Conservation (phyloP, 1,140 invertebrate species). For the Ephestia elutella region DNA sequence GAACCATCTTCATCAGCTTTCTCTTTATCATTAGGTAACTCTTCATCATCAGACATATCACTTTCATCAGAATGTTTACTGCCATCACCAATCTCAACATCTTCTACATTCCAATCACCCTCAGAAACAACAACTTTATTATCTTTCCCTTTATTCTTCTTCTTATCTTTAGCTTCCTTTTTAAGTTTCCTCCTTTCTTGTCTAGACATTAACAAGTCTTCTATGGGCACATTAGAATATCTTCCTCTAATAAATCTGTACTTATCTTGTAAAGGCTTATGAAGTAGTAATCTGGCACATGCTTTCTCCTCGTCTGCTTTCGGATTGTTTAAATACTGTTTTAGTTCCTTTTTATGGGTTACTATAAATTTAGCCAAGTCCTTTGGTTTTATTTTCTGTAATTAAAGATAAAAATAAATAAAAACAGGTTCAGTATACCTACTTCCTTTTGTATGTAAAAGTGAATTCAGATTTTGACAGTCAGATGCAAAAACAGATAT, state of each 20-base stretch:
- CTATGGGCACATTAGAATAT: conserved; percentile 53
- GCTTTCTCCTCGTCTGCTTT: conserved; percentile 52
- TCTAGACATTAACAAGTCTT: conserved; percentile 62
- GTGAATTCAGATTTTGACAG: too few species aligned
- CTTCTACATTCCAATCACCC: conserved; percentile 52
- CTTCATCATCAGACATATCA: conserved; percentile 16
- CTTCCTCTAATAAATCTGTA: conserved; percentile 52
- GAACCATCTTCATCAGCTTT: conserved; percentile 9
- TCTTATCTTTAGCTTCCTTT: conserved; percentile 57
- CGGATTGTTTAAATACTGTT: conserved; percentile 56
- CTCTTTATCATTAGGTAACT: conserved; percentile 17
- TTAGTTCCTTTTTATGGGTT: conserved; percentile 52
- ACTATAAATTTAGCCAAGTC: conserved; percentile 59
- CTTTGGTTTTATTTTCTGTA: conserved; percentile 63
- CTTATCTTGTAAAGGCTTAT: conserved; percentile 56
- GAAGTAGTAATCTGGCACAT: conserved; percentile 56
- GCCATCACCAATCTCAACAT: conserved; percentile 25
- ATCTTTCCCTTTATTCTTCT: conserved; percentile 48
- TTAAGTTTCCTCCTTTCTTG: conserved; percentile 58
- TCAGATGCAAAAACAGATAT: too few species aligned
- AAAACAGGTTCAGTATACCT: too few species aligned
- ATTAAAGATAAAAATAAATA: conserved; percentile 20
- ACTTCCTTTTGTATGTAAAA: too few species aligned
- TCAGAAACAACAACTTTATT: conserved; percentile 36
- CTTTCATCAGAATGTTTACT: conserved; percentile 11